phyloP scores from a whole-genome alignment of 2,888 invertebrate species.

The Synanthedon andrenaeformis region DNA sequence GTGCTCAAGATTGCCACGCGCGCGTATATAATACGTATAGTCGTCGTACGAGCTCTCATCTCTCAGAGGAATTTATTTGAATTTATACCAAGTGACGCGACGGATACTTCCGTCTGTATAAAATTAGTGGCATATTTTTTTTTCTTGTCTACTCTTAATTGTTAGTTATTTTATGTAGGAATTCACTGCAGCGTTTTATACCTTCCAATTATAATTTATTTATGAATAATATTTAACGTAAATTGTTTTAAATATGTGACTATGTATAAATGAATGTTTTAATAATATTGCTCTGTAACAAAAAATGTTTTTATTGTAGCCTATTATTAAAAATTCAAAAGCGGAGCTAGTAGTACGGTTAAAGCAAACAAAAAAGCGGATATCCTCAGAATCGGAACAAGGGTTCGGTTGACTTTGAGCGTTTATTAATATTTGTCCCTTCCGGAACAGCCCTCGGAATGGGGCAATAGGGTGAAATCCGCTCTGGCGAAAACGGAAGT shows the following conservation, averaged over 20 bases:
- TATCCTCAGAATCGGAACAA: constrained; percentile 39
- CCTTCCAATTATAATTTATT: neutral
- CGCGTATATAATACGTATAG: constrained; percentile 14
- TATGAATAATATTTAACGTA: neutral
- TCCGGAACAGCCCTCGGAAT: constrained; percentile 56
- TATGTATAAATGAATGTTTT: neutral
- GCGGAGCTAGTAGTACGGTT: constrained; percentile 2
- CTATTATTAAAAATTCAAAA: neutral
- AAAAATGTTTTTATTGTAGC: neutral
- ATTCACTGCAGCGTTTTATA: neutral
- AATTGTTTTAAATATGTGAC: neutral
- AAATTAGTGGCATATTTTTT: constrained; percentile 1
- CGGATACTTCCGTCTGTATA: constrained; percentile 7
- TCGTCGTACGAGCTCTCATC: constrained; percentile 20
- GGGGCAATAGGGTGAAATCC: constrained; percentile 56
- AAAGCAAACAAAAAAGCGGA: constrained; percentile 30
- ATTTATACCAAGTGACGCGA: constrained; percentile 5
- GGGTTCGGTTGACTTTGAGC: constrained; percentile 50
- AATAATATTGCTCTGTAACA: neutral
- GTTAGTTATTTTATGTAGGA: neutral
- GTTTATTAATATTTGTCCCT: constrained; percentile 56
- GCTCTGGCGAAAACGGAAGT: constrained; percentile 61
- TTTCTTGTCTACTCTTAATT: neutral
- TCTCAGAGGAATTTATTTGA: constrained; percentile 13
- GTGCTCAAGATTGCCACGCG: constrained; percentile 28